phyloP scores from a whole-genome alignment of 2,797 vertebrate species.

The Leucoraja ocellata region DNA sequence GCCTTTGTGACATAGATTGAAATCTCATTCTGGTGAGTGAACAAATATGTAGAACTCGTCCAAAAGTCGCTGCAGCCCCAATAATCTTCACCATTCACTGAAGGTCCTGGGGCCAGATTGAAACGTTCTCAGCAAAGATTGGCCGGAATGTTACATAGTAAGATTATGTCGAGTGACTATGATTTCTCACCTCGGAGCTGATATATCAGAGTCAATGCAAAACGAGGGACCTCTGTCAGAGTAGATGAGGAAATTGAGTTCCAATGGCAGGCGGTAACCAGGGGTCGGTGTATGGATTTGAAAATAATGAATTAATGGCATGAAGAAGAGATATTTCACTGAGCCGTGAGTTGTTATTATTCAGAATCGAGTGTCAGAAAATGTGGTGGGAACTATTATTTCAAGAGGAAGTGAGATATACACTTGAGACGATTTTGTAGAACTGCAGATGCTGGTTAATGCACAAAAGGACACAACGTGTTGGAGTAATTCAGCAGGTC shows the following conservation, averaged over 20 bases:
- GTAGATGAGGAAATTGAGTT: neutral
- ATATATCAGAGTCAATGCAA: neutral
- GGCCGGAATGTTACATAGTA: neutral
- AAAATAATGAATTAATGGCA: neutral
- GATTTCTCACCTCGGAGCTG: neutral
- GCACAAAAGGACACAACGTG: too few species aligned
- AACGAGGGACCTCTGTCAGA: neutral
- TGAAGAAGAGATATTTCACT: neutral
- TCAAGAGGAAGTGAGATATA: neutral
- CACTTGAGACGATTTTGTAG: neutral
- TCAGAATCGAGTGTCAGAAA: neutral
- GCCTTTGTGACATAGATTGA: too few species aligned
- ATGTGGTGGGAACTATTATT: neutral
- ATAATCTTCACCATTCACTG: too few species aligned
- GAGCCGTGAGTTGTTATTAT: neutral
- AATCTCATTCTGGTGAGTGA: too few species aligned
- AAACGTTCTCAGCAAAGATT: neutral
- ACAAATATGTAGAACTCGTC: too few species aligned
- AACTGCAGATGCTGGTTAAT: too few species aligned
- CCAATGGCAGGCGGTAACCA: neutral
- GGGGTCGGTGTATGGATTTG: neutral
- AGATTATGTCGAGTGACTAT: neutral
- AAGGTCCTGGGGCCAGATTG: too few species aligned
- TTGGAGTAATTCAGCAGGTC: too few species aligned
- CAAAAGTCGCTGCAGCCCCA: too few species aligned